A percentile compares a stretch with the other conserved stretches of the same genome.
phyloP scores from a whole-genome alignment of 2,888 invertebrate genomes.

The Ochropleura leucogaster region DNA sequence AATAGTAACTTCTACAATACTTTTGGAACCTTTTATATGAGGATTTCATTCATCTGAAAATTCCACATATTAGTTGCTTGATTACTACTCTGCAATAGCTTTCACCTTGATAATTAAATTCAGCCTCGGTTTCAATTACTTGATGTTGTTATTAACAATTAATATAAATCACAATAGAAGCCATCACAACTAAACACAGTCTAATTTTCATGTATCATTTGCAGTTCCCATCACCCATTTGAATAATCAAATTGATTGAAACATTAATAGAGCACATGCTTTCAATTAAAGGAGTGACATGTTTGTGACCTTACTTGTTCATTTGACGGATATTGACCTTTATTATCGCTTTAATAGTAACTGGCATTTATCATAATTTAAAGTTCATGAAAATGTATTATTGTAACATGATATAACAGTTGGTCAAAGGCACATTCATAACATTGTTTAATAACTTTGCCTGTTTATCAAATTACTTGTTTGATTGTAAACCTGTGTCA shows the following conservation, averaged over 20 bases:
- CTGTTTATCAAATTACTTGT: too few species aligned
- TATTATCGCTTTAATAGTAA: neutral
- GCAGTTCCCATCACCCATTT: constrained; percentile 26
- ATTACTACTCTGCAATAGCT: neutral
- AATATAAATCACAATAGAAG: constrained; percentile 34
- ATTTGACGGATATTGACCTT: constrained; percentile 14
- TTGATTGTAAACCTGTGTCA: too few species aligned
- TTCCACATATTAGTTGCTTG: neutral
- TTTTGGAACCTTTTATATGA: too few species aligned
- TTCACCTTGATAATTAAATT: constrained; percentile 4
- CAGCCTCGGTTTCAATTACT: constrained; percentile 28
- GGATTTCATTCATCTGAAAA: neutral
- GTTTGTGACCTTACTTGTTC: neutral
- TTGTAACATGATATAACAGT: neutral
- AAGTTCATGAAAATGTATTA: constrained; percentile 16
- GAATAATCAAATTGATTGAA: constrained; percentile 17
- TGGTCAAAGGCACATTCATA: neutral
- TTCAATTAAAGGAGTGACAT: constrained; percentile 12
- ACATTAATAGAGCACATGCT: constrained; percentile 17
- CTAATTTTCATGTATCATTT: constrained; percentile 13
- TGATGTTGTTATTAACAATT: constrained; percentile 10
- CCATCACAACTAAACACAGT: constrained; percentile 7
- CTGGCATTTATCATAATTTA: constrained; percentile 3
- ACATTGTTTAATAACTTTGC: too few species aligned
- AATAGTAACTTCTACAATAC: too few species aligned